Evolutionary conservation across 2,888 invertebrate genomes (phyloP).

Genomic region (Patella caerulea): DNA sequence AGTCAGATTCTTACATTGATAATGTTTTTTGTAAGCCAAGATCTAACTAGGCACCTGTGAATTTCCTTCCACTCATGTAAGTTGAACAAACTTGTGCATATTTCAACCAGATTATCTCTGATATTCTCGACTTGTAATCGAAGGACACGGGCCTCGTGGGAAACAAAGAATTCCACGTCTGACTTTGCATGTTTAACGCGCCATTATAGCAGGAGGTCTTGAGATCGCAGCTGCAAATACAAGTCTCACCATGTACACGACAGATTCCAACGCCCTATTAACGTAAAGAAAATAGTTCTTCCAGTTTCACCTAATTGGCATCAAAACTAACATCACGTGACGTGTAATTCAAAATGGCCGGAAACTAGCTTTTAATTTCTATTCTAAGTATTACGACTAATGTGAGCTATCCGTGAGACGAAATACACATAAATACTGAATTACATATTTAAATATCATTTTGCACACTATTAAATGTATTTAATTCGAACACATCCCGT

Average conservation of each 20-base stretch:
- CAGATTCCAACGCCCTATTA: conserved; percentile 10
- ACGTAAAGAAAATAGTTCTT: background rate
- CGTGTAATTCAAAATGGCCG: too few species aligned
- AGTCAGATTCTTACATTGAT: background rate
- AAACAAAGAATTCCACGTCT: conserved; percentile 10
- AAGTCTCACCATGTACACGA: background rate
- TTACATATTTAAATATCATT: too few species aligned
- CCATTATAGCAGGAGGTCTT: conserved; percentile 6
- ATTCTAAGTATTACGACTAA: too few species aligned
- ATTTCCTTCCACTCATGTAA: background rate
- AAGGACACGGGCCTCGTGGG: conserved; percentile 7
- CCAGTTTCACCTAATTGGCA: background rate
- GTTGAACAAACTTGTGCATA: conserved; percentile 12
- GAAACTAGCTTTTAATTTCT: too few species aligned
- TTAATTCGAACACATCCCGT: too few species aligned
- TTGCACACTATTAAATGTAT: too few species aligned
- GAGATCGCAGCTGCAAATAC: background rate
- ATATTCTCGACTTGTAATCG: background rate
- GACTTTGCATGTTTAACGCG: background rate
- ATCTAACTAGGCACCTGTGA: background rate
- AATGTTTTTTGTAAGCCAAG: background rate
- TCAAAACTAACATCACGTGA: too few species aligned
- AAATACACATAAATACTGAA: too few species aligned
- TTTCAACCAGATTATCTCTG: background rate
- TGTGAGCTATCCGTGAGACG: too few species aligned